Percentiles rank a stretch among this genome's conserved stretches.
Evolutionary conservation across 2,797 vertebrate species (phyloP).

Genomic region (Psittacula derbiana): DNA sequence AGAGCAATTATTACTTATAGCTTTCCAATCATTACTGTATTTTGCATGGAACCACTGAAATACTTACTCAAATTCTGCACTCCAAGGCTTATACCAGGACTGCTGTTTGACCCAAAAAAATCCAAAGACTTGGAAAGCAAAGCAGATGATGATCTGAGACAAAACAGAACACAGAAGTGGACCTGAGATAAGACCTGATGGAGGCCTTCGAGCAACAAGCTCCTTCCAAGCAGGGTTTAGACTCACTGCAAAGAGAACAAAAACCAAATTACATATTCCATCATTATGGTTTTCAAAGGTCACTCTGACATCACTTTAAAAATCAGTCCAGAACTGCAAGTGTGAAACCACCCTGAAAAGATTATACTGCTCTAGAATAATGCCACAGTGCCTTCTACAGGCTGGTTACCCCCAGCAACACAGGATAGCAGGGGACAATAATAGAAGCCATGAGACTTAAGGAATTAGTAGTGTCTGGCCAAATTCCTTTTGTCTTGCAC

Average conservation of each 20-base stretch:
- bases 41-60: background rate
- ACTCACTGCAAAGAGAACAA: conserved; percentile 84
- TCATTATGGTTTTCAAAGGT: background rate
- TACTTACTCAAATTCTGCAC: conserved; percentile 83
- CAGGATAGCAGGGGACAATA: background rate
- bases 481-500: background rate
- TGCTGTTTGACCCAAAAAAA: conserved; percentile 90
- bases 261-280: background rate
- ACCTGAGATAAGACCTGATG: conserved; percentile 93
- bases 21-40: background rate
- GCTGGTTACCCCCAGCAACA: background rate
- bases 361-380: background rate
- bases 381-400: conserved; percentile 28
- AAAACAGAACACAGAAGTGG: conserved; percentile 92
- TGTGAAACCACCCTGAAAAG: background rate
- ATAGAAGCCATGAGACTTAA: background rate
- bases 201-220: conserved; percentile 89
- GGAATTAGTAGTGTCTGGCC: background rate
- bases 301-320: background rate
- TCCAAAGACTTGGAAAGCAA: conserved; percentile 88
- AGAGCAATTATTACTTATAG: background rate
- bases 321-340: background rate
- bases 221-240: conserved; percentile 96
- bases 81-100: conserved; percentile 87
- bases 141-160: conserved; percentile 91